A percentile compares a stretch with the other conserved stretches of the same genome.
phyloP scores from a whole-genome alignment of 1,140 invertebrate species.

The Mya arenaria region DNA sequence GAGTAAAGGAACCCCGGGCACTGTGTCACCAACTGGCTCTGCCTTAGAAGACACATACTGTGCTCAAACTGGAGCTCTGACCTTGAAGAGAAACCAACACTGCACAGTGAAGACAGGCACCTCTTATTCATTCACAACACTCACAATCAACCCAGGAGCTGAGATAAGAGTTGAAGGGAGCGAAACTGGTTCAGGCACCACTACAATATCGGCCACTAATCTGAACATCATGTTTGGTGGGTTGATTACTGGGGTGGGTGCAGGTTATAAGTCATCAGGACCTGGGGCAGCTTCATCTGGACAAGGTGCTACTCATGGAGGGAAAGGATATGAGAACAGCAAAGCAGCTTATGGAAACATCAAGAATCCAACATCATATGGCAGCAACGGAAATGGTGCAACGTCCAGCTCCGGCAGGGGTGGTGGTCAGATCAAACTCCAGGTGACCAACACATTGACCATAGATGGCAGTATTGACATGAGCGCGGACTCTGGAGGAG shows the following conservation, averaged over 20 bases:
- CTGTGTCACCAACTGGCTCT: constrained; percentile 10
- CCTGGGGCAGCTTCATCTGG: constrained; percentile 55
- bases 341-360: constrained; percentile 64
- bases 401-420: constrained; percentile 58
- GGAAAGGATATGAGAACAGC: constrained; percentile 59
- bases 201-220: constrained; percentile 63
- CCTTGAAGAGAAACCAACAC: constrained; percentile 54
- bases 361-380: constrained; percentile 62
- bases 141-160: constrained; percentile 66
- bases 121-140: constrained; percentile 55
- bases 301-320: constrained; percentile 64
- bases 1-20: constrained; percentile 3
- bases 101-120: constrained; percentile 62
- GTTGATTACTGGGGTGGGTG: constrained; percentile 60
- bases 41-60: constrained; percentile 41
- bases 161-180: constrained; percentile 63
- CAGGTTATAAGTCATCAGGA: constrained; percentile 58
- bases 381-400: constrained; percentile 69
- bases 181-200: constrained; percentile 55
- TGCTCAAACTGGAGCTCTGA: constrained; percentile 10
- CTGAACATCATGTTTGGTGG: constrained; percentile 66
- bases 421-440: constrained; percentile 70
- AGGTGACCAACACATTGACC: constrained; percentile 23
- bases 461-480: constrained; percentile 70
- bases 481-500: constrained; percentile 60